phyloP scores from a whole-genome alignment of 2,797 vertebrate genomes.

The Peromyscus attwateri region DNA sequence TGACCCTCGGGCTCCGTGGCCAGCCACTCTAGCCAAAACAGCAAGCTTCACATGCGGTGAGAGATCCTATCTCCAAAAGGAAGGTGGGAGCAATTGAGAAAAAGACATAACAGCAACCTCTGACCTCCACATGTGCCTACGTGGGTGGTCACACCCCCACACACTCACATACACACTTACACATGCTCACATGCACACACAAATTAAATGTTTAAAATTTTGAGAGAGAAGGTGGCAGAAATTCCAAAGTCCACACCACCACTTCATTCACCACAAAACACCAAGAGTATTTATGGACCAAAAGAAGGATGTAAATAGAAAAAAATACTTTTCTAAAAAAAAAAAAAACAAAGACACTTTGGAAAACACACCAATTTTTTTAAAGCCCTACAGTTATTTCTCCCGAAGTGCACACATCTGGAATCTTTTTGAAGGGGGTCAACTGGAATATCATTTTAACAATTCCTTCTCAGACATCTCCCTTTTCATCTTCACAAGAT shows the following conservation, averaged over 20 bases:
- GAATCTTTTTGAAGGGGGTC: neutral
- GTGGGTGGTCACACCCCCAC: too few species aligned
- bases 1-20: neutral
- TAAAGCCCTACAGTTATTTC: neutral
- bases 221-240: neutral
- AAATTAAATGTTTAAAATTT: neutral
- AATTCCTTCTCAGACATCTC: neutral
- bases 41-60: neutral
- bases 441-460: neutral
- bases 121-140: neutral
- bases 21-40: neutral
- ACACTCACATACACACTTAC: neutral
- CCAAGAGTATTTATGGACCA: neutral
- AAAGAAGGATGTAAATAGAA: neutral
- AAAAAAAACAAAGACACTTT: neutral
- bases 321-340: neutral
- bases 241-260: neutral
- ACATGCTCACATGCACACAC: neutral
- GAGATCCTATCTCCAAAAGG: neutral
- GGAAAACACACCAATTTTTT: neutral
- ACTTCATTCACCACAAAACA: too few species aligned
- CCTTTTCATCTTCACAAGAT: neutral
- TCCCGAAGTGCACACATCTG: neutral
- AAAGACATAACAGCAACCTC: neutral
- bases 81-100: neutral